Evolutionary conservation across 2,888 invertebrate species (phyloP).

Genomic region (Aphodius granarius): DNA sequence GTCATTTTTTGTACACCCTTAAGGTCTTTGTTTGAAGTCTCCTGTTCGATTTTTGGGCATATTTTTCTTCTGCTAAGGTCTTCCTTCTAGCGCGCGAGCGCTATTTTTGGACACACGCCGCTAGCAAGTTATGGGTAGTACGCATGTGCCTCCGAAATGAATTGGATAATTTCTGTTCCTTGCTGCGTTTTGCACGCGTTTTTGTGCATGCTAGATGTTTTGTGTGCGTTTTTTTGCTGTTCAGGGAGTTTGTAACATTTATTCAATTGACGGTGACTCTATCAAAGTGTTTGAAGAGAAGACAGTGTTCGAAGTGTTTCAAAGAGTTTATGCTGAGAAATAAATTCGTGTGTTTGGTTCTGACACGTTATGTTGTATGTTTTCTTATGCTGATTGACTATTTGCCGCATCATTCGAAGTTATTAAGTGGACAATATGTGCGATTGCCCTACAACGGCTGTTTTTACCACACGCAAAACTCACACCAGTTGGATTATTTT

Average conservation of each 20-base stretch:
- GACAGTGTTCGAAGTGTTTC: background rate
- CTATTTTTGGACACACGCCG: constrained; percentile 22
- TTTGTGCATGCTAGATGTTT: constrained; percentile 7
- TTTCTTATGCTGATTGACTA: background rate
- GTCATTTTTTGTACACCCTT: background rate
- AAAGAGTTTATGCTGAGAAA: background rate
- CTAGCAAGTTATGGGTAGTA: constrained; percentile 3
- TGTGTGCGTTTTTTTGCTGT: constrained; percentile 1
- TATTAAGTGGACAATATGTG: constrained; percentile 21
- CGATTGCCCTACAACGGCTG: constrained; percentile 60
- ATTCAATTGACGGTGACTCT: background rate
- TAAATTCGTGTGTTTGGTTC: background rate
- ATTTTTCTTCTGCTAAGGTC: constrained; percentile 16
- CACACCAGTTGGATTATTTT: constrained; percentile 78
- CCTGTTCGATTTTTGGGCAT: background rate
- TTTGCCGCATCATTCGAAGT: background rate
- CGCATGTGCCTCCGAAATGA: constrained; percentile 28
- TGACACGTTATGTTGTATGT: background rate
- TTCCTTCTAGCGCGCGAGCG: constrained; percentile 23
- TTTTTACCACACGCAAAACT: constrained; percentile 68
- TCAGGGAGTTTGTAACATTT: background rate
- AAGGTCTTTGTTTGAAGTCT: background rate
- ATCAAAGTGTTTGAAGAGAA: too few relatives aligned
- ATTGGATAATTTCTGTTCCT: constrained; percentile 27
- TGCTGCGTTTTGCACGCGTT: constrained; percentile 14